phyloP scores from a whole-genome alignment of 2,888 invertebrate genomes.

The Prosopocoilus inquinatus region DNA sequence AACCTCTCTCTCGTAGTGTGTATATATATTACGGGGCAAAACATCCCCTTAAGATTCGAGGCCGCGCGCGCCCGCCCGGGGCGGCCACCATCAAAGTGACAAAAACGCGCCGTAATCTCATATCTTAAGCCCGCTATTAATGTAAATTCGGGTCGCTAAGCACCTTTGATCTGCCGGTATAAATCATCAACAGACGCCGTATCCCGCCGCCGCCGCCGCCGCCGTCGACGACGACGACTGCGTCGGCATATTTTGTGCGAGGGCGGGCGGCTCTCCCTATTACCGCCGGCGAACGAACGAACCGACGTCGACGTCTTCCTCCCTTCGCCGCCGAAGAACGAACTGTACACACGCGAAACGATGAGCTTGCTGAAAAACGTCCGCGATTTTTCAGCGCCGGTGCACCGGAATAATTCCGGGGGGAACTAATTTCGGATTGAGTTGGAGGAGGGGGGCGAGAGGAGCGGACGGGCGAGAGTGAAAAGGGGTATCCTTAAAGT shows the following conservation, averaged over 20 bases:
- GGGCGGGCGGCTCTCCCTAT: no score
- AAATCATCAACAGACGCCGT: not conserved
- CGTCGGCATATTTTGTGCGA: not conserved
- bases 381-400: no score
- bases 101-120: constrained; percentile 2
- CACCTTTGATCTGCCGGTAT: not conserved
- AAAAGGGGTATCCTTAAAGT: no score
- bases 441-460: no score
- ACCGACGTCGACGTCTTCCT: no score
- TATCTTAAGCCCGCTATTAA: not conserved
- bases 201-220: not conserved
- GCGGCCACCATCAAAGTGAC: constrained; percentile 3
- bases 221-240: not conserved
- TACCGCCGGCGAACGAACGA: no score
- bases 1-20: not conserved
- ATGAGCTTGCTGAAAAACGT: no score
- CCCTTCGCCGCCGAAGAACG: no score
- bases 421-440: no score
- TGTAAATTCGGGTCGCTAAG: not conserved
- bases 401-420: no score
- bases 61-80: not conserved
- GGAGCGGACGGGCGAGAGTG: no score
- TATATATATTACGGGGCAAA: not conserved
- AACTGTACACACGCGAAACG: no score
- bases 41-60: not conserved